phyloP scores from a whole-genome alignment of 2,113 vertebrate genomes.

The Dasyprocta punctata region DNA sequence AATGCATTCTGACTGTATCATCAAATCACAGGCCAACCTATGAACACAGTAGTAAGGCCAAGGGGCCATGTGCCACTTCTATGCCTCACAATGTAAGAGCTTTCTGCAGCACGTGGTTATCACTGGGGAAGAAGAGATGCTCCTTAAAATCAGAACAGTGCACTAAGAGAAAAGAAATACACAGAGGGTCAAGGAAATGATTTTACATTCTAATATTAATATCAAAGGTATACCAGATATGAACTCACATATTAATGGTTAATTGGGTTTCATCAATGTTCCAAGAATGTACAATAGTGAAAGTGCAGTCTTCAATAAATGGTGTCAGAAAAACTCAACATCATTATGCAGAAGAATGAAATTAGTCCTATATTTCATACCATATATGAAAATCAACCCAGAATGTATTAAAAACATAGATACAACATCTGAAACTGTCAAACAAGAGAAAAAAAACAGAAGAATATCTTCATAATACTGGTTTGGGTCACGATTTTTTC shows the following conservation, averaged over 20 bases:
- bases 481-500: background rate
- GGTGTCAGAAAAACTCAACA: background rate
- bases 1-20: background rate
- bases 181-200: background rate
- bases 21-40: background rate
- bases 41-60: background rate
- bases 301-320: background rate
- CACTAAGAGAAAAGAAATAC: background rate
- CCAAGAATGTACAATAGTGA: background rate
- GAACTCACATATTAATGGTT: background rate
- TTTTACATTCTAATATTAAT: background rate
- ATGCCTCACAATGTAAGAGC: background rate
- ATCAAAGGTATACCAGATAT: background rate
- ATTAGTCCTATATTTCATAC: background rate
- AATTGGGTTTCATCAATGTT: background rate
- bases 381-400: background rate
- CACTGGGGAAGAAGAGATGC: background rate
- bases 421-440: background rate
- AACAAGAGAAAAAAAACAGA: background rate
- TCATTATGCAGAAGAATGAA: background rate
- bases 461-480: background rate
- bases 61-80: background rate
- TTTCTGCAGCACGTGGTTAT: background rate
- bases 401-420: background rate
- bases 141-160: background rate